Evolutionary conservation across 2,113 vertebrate genomes (phyloP).

Genomic region (Paraplagusia blochii): DNA sequence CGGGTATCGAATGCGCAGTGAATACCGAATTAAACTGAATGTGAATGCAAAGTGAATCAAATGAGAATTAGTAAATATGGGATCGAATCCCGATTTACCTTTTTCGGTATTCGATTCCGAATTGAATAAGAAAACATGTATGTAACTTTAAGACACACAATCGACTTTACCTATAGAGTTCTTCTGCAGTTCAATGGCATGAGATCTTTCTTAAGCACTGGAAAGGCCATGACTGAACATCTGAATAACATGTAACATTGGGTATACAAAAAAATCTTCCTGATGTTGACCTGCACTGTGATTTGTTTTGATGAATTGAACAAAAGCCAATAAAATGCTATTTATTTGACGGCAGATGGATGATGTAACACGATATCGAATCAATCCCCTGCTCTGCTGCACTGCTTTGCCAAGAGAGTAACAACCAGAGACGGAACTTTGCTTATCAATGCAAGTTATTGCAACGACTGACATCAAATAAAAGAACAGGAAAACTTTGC

Average conservation of each 20-base stretch:
- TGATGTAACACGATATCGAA: slow-evolving; percentile 53
- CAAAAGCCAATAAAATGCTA: slow-evolving; percentile 35
- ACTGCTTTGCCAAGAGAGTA: slow-evolving; percentile 17
- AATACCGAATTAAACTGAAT: too few species aligned
- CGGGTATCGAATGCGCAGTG: too few species aligned
- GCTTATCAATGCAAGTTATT: not conserved
- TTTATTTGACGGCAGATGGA: slow-evolving; percentile 52
- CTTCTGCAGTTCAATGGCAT: too few species aligned
- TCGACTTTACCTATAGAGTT: too few species aligned
- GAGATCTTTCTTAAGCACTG: too few species aligned
- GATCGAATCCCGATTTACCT: too few species aligned
- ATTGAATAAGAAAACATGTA: too few species aligned
- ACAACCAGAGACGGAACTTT: not conserved
- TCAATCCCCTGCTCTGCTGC: slow-evolving; percentile 16
- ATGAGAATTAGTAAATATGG: slow-evolving; percentile 38
- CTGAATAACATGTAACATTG: too few species aligned
- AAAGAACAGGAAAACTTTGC: not conserved
- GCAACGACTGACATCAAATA: not conserved
- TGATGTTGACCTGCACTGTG: slow-evolving; percentile 17
- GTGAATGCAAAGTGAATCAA: too few species aligned
- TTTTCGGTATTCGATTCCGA: too few species aligned
- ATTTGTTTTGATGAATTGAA: slow-evolving; percentile 32
- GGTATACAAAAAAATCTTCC: slow-evolving; percentile 6
- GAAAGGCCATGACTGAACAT: not conserved
- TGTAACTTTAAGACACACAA: too few species aligned